Conservation (phyloP, 2,113 vertebrate species). For the Rhinopomastus cyanomelas region DNA sequence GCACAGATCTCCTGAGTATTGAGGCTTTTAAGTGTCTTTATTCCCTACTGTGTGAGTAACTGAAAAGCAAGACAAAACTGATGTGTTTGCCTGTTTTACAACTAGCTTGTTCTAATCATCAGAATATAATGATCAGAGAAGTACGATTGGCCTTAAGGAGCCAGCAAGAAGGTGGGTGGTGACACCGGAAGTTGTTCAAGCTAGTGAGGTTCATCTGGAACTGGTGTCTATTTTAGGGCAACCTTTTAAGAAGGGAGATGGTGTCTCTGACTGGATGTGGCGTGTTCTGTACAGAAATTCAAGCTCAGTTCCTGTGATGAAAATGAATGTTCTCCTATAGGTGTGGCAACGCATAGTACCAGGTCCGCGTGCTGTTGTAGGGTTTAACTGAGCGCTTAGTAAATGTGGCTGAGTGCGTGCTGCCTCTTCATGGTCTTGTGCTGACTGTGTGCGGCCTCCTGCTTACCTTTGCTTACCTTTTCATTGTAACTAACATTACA, state of each 20-base stretch:
- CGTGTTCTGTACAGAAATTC: neutral
- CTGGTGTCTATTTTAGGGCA: neutral
- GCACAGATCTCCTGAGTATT: neutral
- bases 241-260: neutral
- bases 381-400: neutral
- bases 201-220: neutral
- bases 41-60: neutral
- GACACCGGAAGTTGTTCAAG: neutral
- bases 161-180: neutral
- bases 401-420: neutral
- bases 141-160: neutral
- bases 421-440: neutral
- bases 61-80: neutral
- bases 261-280: neutral
- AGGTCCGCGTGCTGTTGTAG: neutral
- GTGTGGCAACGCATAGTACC: rapidly evolving
- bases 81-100: neutral
- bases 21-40: neutral
- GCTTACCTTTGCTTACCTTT: neutral
- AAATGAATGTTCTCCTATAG: neutral
- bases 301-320: neutral
- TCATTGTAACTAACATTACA: neutral
- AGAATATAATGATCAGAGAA: neutral
- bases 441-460: neutral
- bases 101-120: neutral